Conservation (phyloP, 1,140 invertebrate genomes). For the Xylocopa sonorina region DNA sequence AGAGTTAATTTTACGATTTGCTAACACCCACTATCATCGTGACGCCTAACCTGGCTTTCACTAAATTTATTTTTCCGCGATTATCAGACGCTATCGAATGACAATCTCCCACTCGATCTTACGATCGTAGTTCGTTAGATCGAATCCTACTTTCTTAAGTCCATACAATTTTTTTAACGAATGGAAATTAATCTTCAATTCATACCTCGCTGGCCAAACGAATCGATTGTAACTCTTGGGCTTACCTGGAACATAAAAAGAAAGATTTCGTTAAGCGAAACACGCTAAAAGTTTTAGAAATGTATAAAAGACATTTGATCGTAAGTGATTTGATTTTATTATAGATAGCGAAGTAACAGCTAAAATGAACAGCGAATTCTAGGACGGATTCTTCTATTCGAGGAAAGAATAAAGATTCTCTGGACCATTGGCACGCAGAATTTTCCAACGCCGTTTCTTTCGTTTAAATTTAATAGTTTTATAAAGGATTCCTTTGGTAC, state of each 20-base stretch:
- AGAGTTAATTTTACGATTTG: conserved; percentile 57
- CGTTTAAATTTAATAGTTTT: conserved; percentile 38
- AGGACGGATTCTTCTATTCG: conserved; percentile 54
- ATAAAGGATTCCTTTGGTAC: conserved; percentile 39
- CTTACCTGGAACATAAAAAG: conserved; percentile 61
- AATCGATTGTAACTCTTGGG: not conserved
- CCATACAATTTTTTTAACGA: not conserved
- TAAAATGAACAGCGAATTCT: conserved; percentile 42
- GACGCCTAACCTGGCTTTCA: conserved; percentile 49
- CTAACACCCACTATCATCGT: conserved; percentile 55
- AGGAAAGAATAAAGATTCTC: not conserved
- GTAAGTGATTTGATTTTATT: not conserved
- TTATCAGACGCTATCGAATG: conserved; percentile 4
- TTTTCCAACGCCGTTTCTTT: conserved; percentile 32
- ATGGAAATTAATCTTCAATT: not conserved
- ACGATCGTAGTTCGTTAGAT: not conserved
- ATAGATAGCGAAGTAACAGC: not conserved
- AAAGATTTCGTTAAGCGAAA: not conserved
- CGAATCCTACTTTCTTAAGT: not conserved
- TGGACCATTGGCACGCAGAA: conserved; percentile 36
- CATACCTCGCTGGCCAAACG: too few species aligned
- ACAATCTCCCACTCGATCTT: conserved; percentile 21
- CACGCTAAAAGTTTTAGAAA: not conserved
- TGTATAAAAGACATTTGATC: not conserved
- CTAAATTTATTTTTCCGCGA: conserved; percentile 12